Base-by-base conservation (phyloP, 1,140 invertebrate genomes). In the Drosophila cardini region DNA sequence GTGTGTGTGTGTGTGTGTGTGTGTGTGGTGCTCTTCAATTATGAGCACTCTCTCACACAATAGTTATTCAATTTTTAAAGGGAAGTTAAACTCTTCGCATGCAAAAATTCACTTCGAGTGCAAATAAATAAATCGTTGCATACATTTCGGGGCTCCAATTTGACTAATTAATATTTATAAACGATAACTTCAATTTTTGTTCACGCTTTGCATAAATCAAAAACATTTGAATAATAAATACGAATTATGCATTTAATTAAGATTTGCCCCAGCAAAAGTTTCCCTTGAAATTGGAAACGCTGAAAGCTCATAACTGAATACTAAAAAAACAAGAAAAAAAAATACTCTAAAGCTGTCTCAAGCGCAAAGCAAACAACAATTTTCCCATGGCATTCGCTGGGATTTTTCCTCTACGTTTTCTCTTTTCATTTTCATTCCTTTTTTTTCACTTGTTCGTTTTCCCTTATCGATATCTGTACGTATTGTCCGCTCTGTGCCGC, bases 221-320 rank as follows among this genome's bases (percentile, higher is more conserved):
- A 67, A 74, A 64, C 62, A 89, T 84, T 89, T 87, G 84, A 89
- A 87, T 87, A 89, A 80, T 84, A 89, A 80, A 87, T 83, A 68
- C 84, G 84, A 89, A 89, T 89, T 87, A 87, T 87, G 84, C 80
- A 87, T 87, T 87, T 89, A 87, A 87, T 87, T 87, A 87, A 87
- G 84, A 89, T 80, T 89, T 89, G 71, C 60, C 62, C 78, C 60
- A 2, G 70, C 78, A 61, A 26, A 26, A 72, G 53, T 55, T 56
- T 26, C 52, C 36, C 16, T 18, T 18, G 4, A 38, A 38, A 38
- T 11, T 38, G 36, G 21, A 26, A 38, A 38, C 13, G 13, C 42
- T 45, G 13, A 38, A 38, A 4, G 36, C 36, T 38, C 21, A 26
- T 26, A 26, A 26, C 42, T 45, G 13, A 45, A 45, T 45, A 11